Evolutionary conservation across 2,797 vertebrate genomes (phyloP).

Genomic region (Mus spretus): DNA sequence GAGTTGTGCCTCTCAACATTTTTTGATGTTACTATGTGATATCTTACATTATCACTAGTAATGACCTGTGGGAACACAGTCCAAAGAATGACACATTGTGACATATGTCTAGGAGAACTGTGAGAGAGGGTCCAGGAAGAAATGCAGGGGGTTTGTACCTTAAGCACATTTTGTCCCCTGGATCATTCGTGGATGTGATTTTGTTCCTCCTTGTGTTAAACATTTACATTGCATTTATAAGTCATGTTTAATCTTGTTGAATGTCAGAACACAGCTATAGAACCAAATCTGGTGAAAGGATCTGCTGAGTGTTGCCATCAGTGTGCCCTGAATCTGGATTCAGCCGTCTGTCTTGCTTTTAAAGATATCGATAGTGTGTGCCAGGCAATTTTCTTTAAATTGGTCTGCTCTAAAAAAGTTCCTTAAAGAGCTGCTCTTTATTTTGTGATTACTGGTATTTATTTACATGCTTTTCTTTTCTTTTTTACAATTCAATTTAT

Average conservation of each 20-base stretch:
- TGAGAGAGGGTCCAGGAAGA: not conserved
- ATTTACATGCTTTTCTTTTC: not conserved
- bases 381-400: not conserved
- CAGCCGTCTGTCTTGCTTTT: not conserved
- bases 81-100: not conserved
- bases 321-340: not conserved
- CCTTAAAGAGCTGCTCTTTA: not conserved
- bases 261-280: not conserved
- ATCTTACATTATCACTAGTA: not conserved
- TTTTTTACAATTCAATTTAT: too few relatives aligned
- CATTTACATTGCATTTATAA: not conserved
- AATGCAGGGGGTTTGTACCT: not conserved
- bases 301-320: not conserved
- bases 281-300: not conserved
- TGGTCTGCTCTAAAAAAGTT: not conserved
- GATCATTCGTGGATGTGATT: not conserved
- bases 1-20: accelerated
- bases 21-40: not conserved
- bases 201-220: not conserved
- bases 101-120: not conserved
- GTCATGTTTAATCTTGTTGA: not conserved
- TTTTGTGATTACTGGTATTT: not conserved
- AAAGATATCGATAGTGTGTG: not conserved
- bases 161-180: not conserved
- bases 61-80: not conserved